phyloP scores from a whole-genome alignment of 92 coral and sea anemone genomes.

The Zoanthus solanderi region DNA sequence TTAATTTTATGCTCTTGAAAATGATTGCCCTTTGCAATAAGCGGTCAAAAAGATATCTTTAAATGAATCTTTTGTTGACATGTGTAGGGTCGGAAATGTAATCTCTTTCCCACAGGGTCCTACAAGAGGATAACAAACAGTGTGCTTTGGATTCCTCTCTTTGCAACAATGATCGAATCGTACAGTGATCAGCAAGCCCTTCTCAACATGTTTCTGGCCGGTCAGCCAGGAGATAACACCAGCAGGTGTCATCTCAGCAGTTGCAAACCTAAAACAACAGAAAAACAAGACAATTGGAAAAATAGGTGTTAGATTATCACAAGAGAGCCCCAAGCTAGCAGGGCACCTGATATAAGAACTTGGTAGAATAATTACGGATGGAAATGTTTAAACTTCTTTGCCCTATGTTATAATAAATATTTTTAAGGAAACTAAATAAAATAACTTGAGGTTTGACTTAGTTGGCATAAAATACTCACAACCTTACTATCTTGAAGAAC shows the following conservation, averaged over 20 bases:
- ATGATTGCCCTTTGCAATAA: slow-evolving; percentile 38
- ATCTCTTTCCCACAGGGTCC: slow-evolving; percentile 38
- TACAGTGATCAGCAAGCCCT: slow-evolving; percentile 42
- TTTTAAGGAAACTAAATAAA: slow-evolving; percentile 32
- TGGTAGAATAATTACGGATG: slow-evolving; percentile 25
- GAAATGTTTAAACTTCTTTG: slow-evolving; percentile 29
- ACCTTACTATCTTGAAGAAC: slow-evolving; percentile 7
- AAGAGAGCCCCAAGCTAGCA: slow-evolving; percentile 22
- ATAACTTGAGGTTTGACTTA: slow-evolving; percentile 7
- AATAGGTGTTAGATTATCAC: slow-evolving; percentile 38
- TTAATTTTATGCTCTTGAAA: slow-evolving; percentile 18
- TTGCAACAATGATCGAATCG: slow-evolving; percentile 40
- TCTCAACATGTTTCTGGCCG: slow-evolving; percentile 50
- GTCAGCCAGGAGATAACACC: slow-evolving; percentile 49
- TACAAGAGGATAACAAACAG: slow-evolving; percentile 43
- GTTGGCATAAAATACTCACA: not conserved
- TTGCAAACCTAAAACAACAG: slow-evolving; percentile 40
- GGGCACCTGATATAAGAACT: slow-evolving; percentile 36
- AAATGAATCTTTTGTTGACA: slow-evolving; percentile 31
- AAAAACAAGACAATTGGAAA: slow-evolving; percentile 5
- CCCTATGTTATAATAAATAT: slow-evolving; percentile 3
- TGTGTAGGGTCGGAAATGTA: slow-evolving; percentile 39
- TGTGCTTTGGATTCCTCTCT: slow-evolving; percentile 45
- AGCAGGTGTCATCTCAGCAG: slow-evolving; percentile 48
- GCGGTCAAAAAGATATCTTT: slow-evolving; percentile 34